Percentiles rank a stretch among this genome's conserved stretches.
These are phyloP conservation scores for Cyclopterus lumpus DNA, from an alignment of 2,797 vertebrate species.

Conservation along the genomic window DNA sequence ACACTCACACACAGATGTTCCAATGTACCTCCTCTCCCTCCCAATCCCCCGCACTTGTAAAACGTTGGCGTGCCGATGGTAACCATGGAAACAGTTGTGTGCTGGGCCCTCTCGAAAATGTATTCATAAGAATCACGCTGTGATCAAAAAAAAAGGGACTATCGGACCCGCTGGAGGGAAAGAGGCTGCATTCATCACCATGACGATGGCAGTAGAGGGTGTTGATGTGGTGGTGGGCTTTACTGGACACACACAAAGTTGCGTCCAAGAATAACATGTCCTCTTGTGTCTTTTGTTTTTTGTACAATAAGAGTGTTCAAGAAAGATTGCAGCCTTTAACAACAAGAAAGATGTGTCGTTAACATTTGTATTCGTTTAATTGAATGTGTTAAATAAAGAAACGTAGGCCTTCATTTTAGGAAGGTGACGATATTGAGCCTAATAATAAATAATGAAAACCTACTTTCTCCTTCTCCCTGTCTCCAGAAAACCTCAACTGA, in stretches of 20 bases:
- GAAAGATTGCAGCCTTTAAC: background rate
- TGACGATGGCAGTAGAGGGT: conserved; percentile 6
- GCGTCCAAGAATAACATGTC: conserved; percentile 2
- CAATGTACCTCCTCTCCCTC: conserved; percentile 44
- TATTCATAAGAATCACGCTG: conserved; percentile 46
- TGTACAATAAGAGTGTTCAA: background rate
- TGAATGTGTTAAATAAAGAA: background rate
- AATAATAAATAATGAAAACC: background rate
- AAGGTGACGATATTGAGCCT: background rate
- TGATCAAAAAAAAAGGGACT: conserved; percentile 15
- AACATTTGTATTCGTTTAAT: background rate
- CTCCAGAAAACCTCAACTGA: background rate
- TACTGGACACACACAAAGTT: conserved; percentile 14
- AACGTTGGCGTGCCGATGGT: conserved; percentile 57
- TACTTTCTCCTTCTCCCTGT: background rate
- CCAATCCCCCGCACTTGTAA: conserved; percentile 51
- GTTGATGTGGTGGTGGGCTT: conserved; percentile 16
- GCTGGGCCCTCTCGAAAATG: conserved; percentile 38
- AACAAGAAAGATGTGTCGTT: background rate
- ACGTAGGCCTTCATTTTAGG: too few species aligned
- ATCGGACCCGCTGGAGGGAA: conserved; percentile 42
- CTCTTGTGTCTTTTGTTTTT: conserved; percentile 11
- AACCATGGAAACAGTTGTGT: conserved; percentile 64
- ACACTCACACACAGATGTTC: conserved; percentile 60
- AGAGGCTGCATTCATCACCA: conserved; percentile 50